A percentile compares a stretch with the other conserved stretches of the same genome.
Evolutionary conservation across 2,888 invertebrate species (phyloP).

Genomic region (Heliconius charithonia): DNA sequence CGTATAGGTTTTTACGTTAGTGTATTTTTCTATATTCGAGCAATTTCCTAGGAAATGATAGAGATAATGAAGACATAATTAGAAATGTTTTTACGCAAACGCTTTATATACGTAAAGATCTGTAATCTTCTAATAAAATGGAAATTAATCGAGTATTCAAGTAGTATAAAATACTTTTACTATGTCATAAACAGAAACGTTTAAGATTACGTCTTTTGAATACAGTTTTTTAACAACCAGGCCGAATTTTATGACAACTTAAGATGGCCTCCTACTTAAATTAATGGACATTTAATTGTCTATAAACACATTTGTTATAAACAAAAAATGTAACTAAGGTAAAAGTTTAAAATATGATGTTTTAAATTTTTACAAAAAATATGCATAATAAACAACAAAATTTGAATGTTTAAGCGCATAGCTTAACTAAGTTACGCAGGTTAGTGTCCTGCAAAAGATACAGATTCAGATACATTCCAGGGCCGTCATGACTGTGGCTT

Average conservation of each 20-base stretch:
- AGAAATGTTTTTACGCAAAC: neutral
- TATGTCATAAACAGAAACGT: constrained; percentile 10
- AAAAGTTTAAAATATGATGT: neutral
- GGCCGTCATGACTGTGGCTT: too few relatives aligned
- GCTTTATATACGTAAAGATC: neutral
- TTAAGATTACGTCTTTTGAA: neutral
- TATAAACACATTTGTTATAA: neutral
- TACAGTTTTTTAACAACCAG: constrained; percentile 11
- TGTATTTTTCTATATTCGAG: neutral
- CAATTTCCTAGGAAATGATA: neutral
- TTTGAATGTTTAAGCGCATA: too few relatives aligned
- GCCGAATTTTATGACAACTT: constrained; percentile 1
- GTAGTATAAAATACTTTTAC: constrained; percentile 5
- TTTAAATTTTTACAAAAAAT: too few relatives aligned
- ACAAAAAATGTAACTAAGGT: neutral
- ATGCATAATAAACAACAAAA: too few relatives aligned
- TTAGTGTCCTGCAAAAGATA: too few relatives aligned
- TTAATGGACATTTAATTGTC: neutral
- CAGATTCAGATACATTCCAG: too few relatives aligned
- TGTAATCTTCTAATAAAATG: constrained; percentile 7
- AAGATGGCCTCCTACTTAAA: neutral
- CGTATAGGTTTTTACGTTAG: neutral
- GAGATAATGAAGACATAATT: neutral
- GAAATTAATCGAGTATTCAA: neutral
- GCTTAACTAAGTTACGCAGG: too few relatives aligned